Percentiles rank a stretch among this genome's conserved stretches.
phyloP scores from a whole-genome alignment of 1,140 invertebrate genomes.

The Drosophila orosa region DNA sequence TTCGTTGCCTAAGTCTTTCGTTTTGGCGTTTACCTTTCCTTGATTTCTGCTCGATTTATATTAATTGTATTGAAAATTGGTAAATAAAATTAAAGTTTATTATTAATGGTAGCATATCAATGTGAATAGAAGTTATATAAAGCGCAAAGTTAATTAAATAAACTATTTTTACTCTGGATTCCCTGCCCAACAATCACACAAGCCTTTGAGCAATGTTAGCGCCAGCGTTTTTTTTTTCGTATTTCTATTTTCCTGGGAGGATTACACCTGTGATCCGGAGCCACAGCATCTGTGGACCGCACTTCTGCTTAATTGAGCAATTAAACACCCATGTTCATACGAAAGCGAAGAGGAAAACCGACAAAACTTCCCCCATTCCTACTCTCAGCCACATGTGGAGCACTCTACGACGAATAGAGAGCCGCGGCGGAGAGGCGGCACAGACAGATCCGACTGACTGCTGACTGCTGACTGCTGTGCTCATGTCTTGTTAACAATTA shows the following conservation, averaged over 20 bases:
- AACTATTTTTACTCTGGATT: conserved; percentile 9
- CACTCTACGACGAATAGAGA: conserved; percentile 45
- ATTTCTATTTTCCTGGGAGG: conserved; percentile 31
- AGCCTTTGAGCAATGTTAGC: conserved; percentile 67
- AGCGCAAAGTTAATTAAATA: neutral
- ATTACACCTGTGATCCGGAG: conserved; percentile 65
- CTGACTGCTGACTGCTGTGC: conserved; percentile 40
- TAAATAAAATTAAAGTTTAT: neutral
- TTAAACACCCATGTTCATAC: conserved; percentile 79
- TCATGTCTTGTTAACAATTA: conserved; percentile 82
- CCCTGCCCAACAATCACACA: conserved; percentile 35
- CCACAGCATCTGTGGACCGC: conserved; percentile 63
- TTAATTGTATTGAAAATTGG: neutral
- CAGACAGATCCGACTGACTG: conserved; percentile 14
- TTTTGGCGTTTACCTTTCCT: conserved; percentile 51
- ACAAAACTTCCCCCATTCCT: conserved; percentile 69
- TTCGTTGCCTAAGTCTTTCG: conserved; percentile 83
- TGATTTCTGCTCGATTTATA: conserved; percentile 21
- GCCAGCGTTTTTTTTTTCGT: conserved; percentile 55
- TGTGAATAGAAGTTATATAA: neutral
- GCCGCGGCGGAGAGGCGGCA: neutral
- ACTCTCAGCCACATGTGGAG: conserved; percentile 73
- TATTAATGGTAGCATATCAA: neutral
- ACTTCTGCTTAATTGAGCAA: conserved; percentile 82
- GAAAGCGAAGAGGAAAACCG: conserved; percentile 56